Evolutionary conservation across 2,888 invertebrate genomes (phyloP), one percentile per base, ranked within the genome.

Genomic region (Pseudanteris insignis): DNA sequence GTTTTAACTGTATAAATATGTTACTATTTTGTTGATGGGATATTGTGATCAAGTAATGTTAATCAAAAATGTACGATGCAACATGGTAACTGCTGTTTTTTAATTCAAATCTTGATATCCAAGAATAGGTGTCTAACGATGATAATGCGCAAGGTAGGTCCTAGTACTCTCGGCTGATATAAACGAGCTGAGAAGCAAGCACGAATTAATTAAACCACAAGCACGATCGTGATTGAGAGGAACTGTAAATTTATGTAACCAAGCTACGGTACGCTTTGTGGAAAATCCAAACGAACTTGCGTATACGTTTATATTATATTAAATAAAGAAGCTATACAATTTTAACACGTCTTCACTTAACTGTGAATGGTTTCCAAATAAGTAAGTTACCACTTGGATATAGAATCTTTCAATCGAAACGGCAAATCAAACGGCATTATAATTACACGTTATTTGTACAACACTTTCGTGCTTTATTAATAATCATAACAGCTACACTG

Each of bases 261-360:
- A 58, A 62, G 46, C 46, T 62, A 55, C 46, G 24, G 44, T 34
- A 47, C 48, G 40, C 54, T 41, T 32, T 40, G 37, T 15, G 33
- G 18, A 33, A 46, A 8, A 51, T 32, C 25, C 12, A n/a, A 41
- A 25, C 43, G 33, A 9, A 32, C 26, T 36, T 53, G 43, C 29
- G 30, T 48, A 53, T 53, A 44, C n/a, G 33, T 33, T 44, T 34
- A 63, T 58, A 63, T 57, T 54, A 60, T 40, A 51, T 33, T 33
- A 48, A 38, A 33, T 43, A 25, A 30, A 12, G 48, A 18, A 38
- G 29, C 41, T 40, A 44, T 44, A 32, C 36, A 15, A 63, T 58
- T 63, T 63, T 58, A 63, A 63, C 58, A 40, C 18, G 54, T 58
- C 54, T 58, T 58, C 58, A 53, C 58, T 58, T 53, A 46, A 50